These are phyloP conservation scores for Catostomus latipinnis DNA, from an alignment of 2,797 vertebrate genomes.

Conservation along the genomic window DNA sequence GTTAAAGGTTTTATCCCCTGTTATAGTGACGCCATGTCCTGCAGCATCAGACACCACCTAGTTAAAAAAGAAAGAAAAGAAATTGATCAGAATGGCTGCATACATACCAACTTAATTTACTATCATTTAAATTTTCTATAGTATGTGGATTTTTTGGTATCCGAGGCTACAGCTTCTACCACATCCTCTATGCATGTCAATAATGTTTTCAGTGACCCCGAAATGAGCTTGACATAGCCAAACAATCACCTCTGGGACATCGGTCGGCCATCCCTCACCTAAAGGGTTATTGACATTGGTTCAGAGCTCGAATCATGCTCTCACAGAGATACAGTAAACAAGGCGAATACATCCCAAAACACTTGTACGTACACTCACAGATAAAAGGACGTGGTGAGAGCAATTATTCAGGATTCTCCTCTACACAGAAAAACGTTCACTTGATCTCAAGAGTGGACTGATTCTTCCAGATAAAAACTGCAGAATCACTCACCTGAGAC, in stretches of 20 bases:
- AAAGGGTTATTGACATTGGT: slow-evolving; percentile 35
- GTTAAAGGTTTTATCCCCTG: slow-evolving; percentile 92
- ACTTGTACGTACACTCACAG: slow-evolving; percentile 16
- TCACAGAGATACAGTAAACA: slow-evolving; percentile 60
- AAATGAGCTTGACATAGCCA: slow-evolving; percentile 55
- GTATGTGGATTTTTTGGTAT: slow-evolving; percentile 38
- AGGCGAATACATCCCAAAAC: slow-evolving; percentile 56
- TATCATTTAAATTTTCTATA: neutral
- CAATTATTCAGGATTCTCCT: no score
- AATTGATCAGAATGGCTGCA: neutral
- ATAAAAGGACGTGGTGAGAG: slow-evolving; percentile 54
- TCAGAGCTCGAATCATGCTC: slow-evolving; percentile 24
- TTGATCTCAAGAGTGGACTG: slow-evolving; percentile 26
- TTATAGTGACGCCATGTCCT: slow-evolving; percentile 93
- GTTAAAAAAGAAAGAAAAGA: slow-evolving; percentile 22
- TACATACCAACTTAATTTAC: no score
- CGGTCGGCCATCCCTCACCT: slow-evolving; percentile 54
- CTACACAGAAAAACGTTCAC: slow-evolving; percentile 22
- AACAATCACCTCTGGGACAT: slow-evolving; percentile 53
- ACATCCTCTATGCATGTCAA: slow-evolving; percentile 59
- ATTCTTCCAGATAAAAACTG: slow-evolving; percentile 15
- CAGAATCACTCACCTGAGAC: neutral
- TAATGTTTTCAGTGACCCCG: slow-evolving; percentile 61
- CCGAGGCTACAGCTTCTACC: slow-evolving; percentile 54
- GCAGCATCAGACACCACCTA: slow-evolving; percentile 92